Evolutionary conservation across 2,888 invertebrate species (phyloP), one percentile per base, ranked within the genome.

Genomic region (Meteorus cinctellus): DNA sequence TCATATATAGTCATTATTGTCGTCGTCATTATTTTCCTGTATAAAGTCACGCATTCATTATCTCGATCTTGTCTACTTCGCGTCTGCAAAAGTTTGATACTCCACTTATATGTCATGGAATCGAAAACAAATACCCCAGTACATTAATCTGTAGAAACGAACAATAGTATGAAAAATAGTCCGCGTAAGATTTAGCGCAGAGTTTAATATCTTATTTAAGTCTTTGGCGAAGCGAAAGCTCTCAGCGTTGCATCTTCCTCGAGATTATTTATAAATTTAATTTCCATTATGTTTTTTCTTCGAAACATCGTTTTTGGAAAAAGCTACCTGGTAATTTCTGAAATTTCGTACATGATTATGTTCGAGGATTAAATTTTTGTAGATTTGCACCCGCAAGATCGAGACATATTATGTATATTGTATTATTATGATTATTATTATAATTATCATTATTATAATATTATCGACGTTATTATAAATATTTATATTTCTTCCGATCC

Each of bases 1-100:
- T 80, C 77, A 77, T 75, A 73, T 77, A 81, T 79, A 66, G 72
- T 76, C 76, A 75, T 78, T 69, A 73, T 78, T 74, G 75, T 78
- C 76, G 74, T 78, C 74, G 74, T 77, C 75, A 72, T 77, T 75
- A 19, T 55, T 74, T 74, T 78, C 77, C 77, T 81, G 81, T 81
- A 81, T 78, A 81, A 81, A 81, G 80, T 81, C 78, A 71, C 72
- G 29, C 80, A 81, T 78, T 79, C 78, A 77, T 77, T 48, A 65
- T 75, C 19, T 55, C 24, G 14, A 48, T 59, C 19, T 41, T 41
- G 29, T 29, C 6, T 34, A 12, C 12, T 34, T 55, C 16, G 14
- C 34, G 34, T 68, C 31, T 6, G 3, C 24, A 51, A 48, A 41
- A 29, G 14, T 59, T 65, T 51, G 10, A 27, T 55, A 19, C 34